phyloP scores from a whole-genome alignment of 2,113 vertebrate genomes.

The Oncorhynchus gorbuscha region DNA sequence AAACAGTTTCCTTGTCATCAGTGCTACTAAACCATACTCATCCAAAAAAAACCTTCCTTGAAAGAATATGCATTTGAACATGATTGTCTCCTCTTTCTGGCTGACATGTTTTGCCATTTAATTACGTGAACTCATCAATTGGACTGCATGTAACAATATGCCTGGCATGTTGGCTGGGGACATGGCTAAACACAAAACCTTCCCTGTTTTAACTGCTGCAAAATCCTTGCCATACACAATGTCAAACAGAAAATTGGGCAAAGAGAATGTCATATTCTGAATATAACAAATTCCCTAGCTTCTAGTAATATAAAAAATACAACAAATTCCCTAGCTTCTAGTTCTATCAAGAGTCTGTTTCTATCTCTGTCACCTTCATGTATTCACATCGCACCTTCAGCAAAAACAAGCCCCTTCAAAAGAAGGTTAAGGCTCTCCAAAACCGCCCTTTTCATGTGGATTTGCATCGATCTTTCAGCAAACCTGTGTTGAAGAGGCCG shows the following conservation, averaged over 20 bases:
- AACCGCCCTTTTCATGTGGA: constrained; percentile 26
- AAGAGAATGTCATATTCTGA: constrained; percentile 18
- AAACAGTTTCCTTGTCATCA: not conserved
- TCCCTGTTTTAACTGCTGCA: constrained; percentile 13
- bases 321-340: not conserved
- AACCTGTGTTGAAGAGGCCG: constrained; percentile 10
- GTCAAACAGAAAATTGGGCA: not conserved
- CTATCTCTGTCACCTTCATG: not conserved
- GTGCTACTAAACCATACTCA: no score
- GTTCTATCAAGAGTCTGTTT: not conserved
- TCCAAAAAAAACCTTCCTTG: not conserved
- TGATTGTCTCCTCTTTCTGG: not conserved
- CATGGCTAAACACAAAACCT: constrained; percentile 9
- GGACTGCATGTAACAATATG: constrained; percentile 9
- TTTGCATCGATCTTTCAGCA: constrained; percentile 1
- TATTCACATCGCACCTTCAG: constrained; percentile 7
- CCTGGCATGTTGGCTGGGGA: not conserved
- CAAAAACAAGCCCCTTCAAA: constrained; percentile 22
- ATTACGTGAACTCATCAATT: constrained; percentile 2
- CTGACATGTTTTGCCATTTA: constrained; percentile 2
- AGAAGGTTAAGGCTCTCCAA: constrained; percentile 7
- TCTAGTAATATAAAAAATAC: not conserved
- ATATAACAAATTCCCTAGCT: not conserved
- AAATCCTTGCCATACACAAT: constrained; percentile 17
- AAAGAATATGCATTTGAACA: not conserved